These are phyloP conservation scores for Gambusia affinis DNA, from an alignment of 2,113 vertebrate species.

Conservation along the genomic window DNA sequence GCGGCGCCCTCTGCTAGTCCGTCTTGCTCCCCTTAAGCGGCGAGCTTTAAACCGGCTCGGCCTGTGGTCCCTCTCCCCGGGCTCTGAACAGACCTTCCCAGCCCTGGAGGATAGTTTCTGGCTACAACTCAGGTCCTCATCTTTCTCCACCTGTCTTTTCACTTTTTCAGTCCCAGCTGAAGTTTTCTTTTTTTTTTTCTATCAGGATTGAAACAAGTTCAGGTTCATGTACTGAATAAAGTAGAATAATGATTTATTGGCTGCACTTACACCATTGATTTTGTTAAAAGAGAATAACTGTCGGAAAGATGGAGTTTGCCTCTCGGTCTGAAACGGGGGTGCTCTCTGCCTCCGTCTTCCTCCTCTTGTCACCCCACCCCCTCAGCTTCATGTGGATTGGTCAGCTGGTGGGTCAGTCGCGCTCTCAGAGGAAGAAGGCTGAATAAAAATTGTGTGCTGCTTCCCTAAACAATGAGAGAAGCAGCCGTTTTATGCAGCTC, in stretches of 20 bases:
- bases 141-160: slow-evolving; percentile 19
- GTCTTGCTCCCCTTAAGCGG: slow-evolving; percentile 61
- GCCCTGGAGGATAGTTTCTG: slow-evolving; percentile 43
- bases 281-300: slow-evolving; percentile 57
- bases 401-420: slow-evolving; percentile 60
- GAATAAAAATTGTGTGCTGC: slow-evolving; percentile 46
- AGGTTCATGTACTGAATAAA: slow-evolving; percentile 39
- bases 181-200: slow-evolving; percentile 18
- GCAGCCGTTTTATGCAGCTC: slow-evolving; percentile 38
- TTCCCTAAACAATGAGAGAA: slow-evolving; percentile 51
- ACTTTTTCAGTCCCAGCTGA: slow-evolving; percentile 19
- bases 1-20: slow-evolving; percentile 66
- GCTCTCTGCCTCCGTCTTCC: slow-evolving; percentile 16
- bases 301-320: slow-evolving; percentile 62
- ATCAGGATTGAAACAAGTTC: slow-evolving; percentile 50
- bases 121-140: slow-evolving; percentile 44
- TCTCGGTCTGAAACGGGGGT: slow-evolving; percentile 42
- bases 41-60: slow-evolving; percentile 67
- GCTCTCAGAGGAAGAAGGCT: slow-evolving; percentile 34
- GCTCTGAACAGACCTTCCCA: slow-evolving; percentile 45
- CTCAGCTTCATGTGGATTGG: slow-evolving; percentile 51
- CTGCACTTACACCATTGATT: slow-evolving; percentile 41
- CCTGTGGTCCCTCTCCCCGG: slow-evolving; percentile 57
- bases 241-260: slow-evolving; percentile 61
- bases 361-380: not conserved